These are phyloP conservation scores for Tachyglossus aculeatus DNA, from an alignment of 2,797 vertebrate genomes.

Conservation along the genomic window DNA sequence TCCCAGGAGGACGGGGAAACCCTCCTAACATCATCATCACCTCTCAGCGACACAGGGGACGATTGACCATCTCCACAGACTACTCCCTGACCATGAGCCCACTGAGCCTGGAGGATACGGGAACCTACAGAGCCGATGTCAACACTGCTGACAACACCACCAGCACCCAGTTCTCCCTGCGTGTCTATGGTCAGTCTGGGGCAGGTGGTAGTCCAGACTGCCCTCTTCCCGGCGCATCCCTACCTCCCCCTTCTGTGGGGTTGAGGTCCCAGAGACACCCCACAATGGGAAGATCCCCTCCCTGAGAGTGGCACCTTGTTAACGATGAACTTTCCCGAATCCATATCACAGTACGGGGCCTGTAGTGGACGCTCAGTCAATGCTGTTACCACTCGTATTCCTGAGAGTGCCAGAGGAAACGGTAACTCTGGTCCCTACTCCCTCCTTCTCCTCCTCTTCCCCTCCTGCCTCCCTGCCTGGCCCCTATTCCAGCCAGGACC, in stretches of 20 bases:
- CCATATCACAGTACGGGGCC: no score
- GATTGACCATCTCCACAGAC: fast-evolving
- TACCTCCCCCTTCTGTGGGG: not conserved
- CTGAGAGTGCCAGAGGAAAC: no score
- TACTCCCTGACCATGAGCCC: constrained; percentile 5
- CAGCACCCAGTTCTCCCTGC: not conserved
- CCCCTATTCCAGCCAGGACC: no score
- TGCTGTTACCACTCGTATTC: no score
- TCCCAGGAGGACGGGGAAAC: fast-evolving
- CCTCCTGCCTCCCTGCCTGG: no score
- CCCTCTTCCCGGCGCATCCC: not conserved
- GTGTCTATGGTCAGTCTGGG: constrained; percentile 25
- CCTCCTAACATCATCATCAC: fast-evolving
- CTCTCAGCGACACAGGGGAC: fast-evolving
- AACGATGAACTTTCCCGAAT: no score
- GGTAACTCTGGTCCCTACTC: no score
- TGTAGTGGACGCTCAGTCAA: no score
- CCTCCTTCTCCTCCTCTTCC: no score
- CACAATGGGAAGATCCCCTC: no score
- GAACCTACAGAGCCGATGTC: not conserved
- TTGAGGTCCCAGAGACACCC: not conserved
- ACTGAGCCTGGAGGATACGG: not conserved
- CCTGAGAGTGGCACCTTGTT: no score
- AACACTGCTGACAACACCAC: fast-evolving
- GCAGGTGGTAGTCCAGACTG: not conserved